phyloP scores from a whole-genome alignment of 2,113 vertebrate species.

The Chitala chitala region DNA sequence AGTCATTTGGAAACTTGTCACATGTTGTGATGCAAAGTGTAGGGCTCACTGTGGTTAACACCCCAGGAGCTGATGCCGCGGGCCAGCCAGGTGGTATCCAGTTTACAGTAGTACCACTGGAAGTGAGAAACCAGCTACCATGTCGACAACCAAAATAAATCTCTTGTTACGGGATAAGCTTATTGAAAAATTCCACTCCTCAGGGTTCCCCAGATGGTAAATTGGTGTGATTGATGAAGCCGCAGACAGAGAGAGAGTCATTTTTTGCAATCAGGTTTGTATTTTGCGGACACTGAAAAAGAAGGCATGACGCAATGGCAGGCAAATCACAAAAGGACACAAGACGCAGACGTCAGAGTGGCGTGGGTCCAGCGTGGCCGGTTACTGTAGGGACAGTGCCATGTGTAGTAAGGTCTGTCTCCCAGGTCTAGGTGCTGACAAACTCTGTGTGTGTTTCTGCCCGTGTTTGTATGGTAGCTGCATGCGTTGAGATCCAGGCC shows the following conservation, averaged over 20 bases:
- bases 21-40: not conserved
- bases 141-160: constrained; percentile 23
- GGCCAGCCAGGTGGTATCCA: too few species aligned
- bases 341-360: too few species aligned
- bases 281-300: constrained; percentile 2
- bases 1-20: not conserved
- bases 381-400: too few species aligned
- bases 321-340: not conserved
- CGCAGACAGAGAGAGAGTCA: not conserved
- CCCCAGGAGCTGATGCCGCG: not conserved
- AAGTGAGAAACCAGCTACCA: constrained; percentile 9
- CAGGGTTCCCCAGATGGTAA: constrained; percentile 15
- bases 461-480: too few species aligned
- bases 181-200: constrained; percentile 22
- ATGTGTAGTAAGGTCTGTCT: not conserved
- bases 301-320: not conserved
- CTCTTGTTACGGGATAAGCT: constrained; percentile 19
- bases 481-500: too few species aligned
- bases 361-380: too few species aligned
- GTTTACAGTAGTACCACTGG: too few species aligned
- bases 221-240: constrained; percentile 23
- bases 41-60: not conserved
- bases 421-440: too few species aligned
- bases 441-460: too few species aligned
- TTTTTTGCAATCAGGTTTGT: not conserved